A percentile compares a stretch with the other conserved stretches of the same genome.
phyloP scores from a whole-genome alignment of 1,140 invertebrate genomes.

The Drosophila azteca region DNA sequence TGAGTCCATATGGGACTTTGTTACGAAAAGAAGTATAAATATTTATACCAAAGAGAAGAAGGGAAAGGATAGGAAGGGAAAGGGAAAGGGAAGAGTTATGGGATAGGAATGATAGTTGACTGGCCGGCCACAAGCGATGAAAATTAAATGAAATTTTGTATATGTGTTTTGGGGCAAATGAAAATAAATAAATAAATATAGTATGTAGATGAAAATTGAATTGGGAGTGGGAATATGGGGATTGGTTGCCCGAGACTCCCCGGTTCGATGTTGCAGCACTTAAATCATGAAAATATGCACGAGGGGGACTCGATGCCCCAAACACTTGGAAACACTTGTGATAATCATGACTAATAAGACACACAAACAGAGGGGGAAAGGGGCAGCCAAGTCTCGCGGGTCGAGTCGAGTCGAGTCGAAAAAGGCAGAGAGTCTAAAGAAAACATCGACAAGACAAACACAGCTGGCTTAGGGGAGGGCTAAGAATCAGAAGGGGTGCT shows the following conservation, averaged over 20 bases:
- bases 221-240: not conserved
- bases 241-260: not conserved
- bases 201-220: slow-evolving; percentile 34
- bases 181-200: slow-evolving; percentile 81
- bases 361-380: slow-evolving; percentile 53
- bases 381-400: not conserved
- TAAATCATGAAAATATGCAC: not conserved
- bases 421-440: slow-evolving; percentile 24
- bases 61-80: not conserved
- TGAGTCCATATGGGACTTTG: slow-evolving; percentile 20
- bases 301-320: slow-evolving; percentile 16
- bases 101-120: not conserved
- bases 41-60: slow-evolving; percentile 50
- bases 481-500: not conserved
- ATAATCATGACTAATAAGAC: slow-evolving; percentile 80
- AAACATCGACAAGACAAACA: slow-evolving; percentile 42
- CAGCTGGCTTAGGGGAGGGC: slow-evolving; percentile 39
- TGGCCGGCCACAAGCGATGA: slow-evolving; percentile 11
- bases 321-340: slow-evolving; percentile 75
- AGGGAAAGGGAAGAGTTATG: not conserved
- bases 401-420: slow-evolving; percentile 10
- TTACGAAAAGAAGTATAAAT: slow-evolving; percentile 63
- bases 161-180: slow-evolving; percentile 59
- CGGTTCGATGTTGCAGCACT: slow-evolving; percentile 34
- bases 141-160: slow-evolving; percentile 40